Evolutionary conservation across 2,113 vertebrate genomes (phyloP), one percentile per base, ranked within the genome.

Genomic region (Prinia subflava): DNA sequence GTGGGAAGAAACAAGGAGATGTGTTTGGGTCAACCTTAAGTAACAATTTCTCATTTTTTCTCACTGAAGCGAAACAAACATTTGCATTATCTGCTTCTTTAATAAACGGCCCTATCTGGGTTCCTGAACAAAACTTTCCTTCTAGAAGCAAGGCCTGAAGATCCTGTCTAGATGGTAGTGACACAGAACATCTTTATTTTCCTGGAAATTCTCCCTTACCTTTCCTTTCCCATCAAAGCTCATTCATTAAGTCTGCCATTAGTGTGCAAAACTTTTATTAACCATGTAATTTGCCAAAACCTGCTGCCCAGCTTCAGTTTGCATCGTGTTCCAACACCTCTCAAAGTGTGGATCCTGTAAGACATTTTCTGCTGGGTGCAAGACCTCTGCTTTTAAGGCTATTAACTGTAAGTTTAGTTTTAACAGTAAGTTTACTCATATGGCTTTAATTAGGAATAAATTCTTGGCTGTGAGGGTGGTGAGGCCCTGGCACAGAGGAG

Each of bases 31-130:
- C 94, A 95, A 59, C 42, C 80, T 81, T 67, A 74, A 74, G 35
- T 42, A 93, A 55, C 22, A 56, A 74, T 87, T 96, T 89, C 71
- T 93, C 83, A 52, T 97, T 89, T 96, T 93, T 55, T 93, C 73
- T 94, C 76, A 83, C 55, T 93, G 92, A 80, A 90, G 88, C 6
- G 5, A 95, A 90, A 90, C 83, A 93, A 92, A 87, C 77, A 89
- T 33, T 41, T n/a, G 15, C 12, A 12, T 89, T 94, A 71, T 65
- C 89, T 84, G 33, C 17, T 92, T 65, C 70, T 89, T 73, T 71
- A 73, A 82, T 87, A 90, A 94, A 41, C 0, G 1, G 31, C 31
- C 41, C 31, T 68, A n/a, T 57, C 83, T 71, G 57, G 31, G 31
- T 23, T 89, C 65, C 57, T 84, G 35, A 84, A 70, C 60, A 82